Evolutionary conservation across 1,140 invertebrate genomes (phyloP).

Genomic region (Papilio xuthus): DNA sequence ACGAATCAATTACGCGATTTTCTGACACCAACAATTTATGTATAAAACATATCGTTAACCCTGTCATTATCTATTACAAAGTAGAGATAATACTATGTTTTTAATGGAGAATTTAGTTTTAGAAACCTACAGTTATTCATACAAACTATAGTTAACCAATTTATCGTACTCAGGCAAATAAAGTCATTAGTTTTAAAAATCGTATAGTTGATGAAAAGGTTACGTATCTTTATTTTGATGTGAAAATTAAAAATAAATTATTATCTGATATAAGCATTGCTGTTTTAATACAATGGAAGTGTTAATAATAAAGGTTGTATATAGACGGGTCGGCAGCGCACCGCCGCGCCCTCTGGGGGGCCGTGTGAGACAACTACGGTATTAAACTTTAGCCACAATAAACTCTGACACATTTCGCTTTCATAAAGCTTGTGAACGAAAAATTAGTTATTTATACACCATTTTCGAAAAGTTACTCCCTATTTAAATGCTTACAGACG

Average conservation of each 20-base stretch:
- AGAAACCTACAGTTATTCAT: too few species aligned
- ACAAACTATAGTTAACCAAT: too few species aligned
- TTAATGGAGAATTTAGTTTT: too few species aligned
- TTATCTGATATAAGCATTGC: neutral
- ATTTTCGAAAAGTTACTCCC: neutral
- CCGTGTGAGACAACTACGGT: slow-evolving; percentile 32
- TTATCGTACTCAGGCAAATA: too few species aligned
- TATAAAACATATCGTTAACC: too few species aligned
- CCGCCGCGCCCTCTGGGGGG: slow-evolving; percentile 18
- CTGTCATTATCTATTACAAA: too few species aligned
- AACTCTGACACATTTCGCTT: slow-evolving; percentile 35
- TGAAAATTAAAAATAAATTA: neutral
- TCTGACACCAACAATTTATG: too few species aligned
- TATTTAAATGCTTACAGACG: neutral
- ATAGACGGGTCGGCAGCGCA: slow-evolving; percentile 14
- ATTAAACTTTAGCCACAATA: slow-evolving; percentile 36
- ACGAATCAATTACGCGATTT: neutral
- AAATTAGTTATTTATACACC: slow-evolving; percentile 32
- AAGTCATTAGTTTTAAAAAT: neutral
- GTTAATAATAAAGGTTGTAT: slow-evolving; percentile 24
- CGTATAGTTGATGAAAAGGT: neutral
- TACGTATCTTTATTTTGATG: neutral
- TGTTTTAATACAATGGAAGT: slow-evolving; percentile 15
- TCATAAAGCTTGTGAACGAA: slow-evolving; percentile 29
- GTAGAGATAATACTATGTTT: too few species aligned